Conservation (phyloP, 2,113 vertebrate genomes). For the Peromyscus polionotus region DNA sequence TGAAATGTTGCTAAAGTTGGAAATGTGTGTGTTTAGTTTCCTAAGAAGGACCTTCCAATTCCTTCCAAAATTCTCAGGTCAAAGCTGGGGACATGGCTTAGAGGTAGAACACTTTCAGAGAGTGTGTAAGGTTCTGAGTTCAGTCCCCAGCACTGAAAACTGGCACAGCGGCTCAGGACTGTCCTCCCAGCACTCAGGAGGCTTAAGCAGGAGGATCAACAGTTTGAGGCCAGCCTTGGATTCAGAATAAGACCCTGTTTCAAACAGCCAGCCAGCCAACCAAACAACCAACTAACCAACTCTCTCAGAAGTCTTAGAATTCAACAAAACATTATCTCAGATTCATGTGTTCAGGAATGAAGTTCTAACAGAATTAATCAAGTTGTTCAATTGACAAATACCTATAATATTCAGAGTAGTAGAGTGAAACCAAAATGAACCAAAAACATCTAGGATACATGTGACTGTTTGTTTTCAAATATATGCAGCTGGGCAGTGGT, state of each 20-base stretch:
- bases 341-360: neutral
- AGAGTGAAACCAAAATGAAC: too few relatives aligned
- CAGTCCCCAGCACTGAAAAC: neutral
- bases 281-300: neutral
- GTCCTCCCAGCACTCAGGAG: neutral
- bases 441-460: constrained; percentile 10
- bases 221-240: neutral
- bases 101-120: neutral
- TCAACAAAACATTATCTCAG: constrained; percentile 43
- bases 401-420: neutral
- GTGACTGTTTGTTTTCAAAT: neutral
- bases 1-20: neutral
- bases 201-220: neutral
- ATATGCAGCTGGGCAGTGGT: neutral
- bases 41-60: neutral
- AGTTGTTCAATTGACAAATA: constrained; percentile 38
- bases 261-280: neutral
- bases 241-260: neutral
- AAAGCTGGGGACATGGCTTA: neutral
- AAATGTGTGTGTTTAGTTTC: constrained; percentile 21
- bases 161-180: neutral
- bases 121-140: neutral
- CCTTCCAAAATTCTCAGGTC: constrained; percentile 30
- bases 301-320: neutral
- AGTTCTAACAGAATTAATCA: constrained; percentile 25